phyloP scores from a whole-genome alignment of 2,797 vertebrate species.

The Valencia hispanica region DNA sequence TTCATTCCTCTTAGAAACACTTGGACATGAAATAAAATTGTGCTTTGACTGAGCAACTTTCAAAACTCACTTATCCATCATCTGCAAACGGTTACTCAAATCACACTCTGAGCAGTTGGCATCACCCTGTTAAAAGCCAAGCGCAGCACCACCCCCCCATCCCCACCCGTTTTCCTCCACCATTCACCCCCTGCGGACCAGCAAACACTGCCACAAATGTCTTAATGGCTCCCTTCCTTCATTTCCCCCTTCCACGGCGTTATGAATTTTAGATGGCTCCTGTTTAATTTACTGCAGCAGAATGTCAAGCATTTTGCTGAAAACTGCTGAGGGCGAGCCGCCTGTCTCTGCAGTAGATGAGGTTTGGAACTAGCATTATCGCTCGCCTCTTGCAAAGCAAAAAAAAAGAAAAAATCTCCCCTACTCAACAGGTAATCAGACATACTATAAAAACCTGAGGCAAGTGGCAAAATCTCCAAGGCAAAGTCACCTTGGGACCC shows the following conservation, averaged over 20 bases:
- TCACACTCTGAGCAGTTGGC: slow-evolving; percentile 38
- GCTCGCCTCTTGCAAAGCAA: slow-evolving; percentile 15
- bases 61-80: slow-evolving; percentile 35
- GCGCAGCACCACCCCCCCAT: neutral
- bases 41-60: slow-evolving; percentile 29
- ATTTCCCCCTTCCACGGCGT: slow-evolving; percentile 37
- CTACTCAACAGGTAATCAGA: slow-evolving; percentile 69
- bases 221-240: slow-evolving; percentile 64
- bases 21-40: neutral
- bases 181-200: slow-evolving; percentile 43
- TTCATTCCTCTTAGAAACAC: neutral
- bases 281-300: slow-evolving; percentile 63
- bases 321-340: slow-evolving; percentile 34
- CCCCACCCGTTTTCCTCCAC: neutral
- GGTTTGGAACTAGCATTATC: slow-evolving; percentile 51
- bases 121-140: slow-evolving; percentile 28
- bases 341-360: slow-evolving; percentile 37
- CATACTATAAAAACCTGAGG: slow-evolving; percentile 61
- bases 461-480: slow-evolving; percentile 51
- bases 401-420: slow-evolving; percentile 20
- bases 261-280: slow-evolving; percentile 66
- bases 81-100: slow-evolving; percentile 34
- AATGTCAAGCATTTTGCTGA: slow-evolving; percentile 51
- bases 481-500: slow-evolving; percentile 72
- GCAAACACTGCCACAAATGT: slow-evolving; percentile 53